Percentiles rank a stretch among this genome's conserved stretches.
phyloP scores from a whole-genome alignment of 2,888 invertebrate species.

The Petrolisthes cinctipes region DNA sequence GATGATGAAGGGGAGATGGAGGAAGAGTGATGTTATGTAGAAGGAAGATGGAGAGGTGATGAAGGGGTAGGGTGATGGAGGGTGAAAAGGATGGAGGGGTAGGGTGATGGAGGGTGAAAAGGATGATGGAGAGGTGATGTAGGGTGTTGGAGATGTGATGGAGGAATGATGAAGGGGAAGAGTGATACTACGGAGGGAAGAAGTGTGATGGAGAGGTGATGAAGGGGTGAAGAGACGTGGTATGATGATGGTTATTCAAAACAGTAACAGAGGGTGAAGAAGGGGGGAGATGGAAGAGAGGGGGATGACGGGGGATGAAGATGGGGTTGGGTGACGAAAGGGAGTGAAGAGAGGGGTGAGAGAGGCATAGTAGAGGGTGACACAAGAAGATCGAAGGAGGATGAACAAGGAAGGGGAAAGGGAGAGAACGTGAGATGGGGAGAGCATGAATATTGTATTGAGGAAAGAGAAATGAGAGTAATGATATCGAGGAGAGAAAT shows the following conservation, averaged over 20 bases:
- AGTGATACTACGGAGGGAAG: background rate
- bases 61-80: background rate
- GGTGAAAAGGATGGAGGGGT: background rate
- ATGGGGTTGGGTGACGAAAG: no score
- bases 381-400: no score
- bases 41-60: background rate
- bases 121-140: background rate
- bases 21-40: background rate
- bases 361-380: no score
- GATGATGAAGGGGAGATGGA: background rate
- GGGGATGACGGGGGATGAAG: background rate
- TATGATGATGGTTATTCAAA: no score
- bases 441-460: no score
- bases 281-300: background rate
- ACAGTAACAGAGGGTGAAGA: background rate
- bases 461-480: no score
- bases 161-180: background rate
- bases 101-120: background rate
- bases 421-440: no score
- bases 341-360: no score
- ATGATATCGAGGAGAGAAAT: no score
- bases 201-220: background rate
- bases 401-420: no score
- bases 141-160: background rate
- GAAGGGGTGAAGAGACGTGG: background rate